A percentile compares a stretch with the other conserved stretches of the same genome.
Evolutionary conservation across 2,113 vertebrate species (phyloP).

Genomic region (Sphaerodactylus townsendi): DNA sequence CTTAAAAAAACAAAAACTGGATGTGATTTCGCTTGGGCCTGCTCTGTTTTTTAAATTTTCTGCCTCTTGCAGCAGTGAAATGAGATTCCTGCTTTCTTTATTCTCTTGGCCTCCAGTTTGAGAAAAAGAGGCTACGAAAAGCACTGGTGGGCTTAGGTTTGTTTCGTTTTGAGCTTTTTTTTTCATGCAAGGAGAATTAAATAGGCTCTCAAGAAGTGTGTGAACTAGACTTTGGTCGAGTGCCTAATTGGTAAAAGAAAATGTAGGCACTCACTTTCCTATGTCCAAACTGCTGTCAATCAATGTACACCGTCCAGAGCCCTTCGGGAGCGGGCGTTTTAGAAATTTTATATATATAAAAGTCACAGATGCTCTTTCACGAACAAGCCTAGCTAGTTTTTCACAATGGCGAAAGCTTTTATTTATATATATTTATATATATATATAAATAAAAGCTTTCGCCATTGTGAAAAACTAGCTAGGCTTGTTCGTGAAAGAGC

Average conservation of each 20-base stretch:
- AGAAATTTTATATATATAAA: too few species aligned
- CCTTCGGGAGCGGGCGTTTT: too few species aligned
- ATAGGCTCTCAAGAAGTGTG: neutral
- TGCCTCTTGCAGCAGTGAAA: neutral
- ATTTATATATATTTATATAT: too few species aligned
- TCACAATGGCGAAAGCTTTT: too few species aligned
- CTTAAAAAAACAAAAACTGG: too few species aligned
- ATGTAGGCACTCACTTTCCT: neutral
- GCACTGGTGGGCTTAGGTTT: neutral
- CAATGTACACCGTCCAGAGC: too few species aligned
- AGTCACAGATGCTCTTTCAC: too few species aligned
- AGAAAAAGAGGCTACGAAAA: conserved; percentile 15
- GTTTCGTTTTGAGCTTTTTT: neutral
- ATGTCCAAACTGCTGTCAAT: conserved; percentile 1
- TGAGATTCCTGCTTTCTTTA: conserved; percentile 1
- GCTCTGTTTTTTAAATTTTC: neutral
- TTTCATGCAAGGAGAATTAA: neutral
- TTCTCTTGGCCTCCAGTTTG: neutral
- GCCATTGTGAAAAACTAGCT: neutral
- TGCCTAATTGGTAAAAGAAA: neutral
- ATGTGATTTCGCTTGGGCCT: neutral
- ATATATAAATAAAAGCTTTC: too few species aligned
- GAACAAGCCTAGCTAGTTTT: too few species aligned
- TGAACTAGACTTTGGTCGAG: neutral
- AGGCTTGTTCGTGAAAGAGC: neutral